Base-by-base conservation (phyloP, 2,113 vertebrate species). In the Chaetorhynchus papuensis region DNA sequence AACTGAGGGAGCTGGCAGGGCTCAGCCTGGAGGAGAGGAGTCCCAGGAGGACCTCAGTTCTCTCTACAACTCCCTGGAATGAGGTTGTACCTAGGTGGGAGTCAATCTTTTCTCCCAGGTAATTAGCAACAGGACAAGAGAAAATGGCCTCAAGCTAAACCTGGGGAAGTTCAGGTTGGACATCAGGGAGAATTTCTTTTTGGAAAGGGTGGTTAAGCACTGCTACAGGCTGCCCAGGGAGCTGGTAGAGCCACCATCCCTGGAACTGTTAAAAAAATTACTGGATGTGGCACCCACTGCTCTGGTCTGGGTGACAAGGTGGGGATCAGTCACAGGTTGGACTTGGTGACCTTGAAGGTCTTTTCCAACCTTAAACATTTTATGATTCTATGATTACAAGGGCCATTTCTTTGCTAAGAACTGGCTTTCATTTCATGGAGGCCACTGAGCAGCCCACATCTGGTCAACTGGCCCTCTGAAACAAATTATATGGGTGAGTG, bases 181-280 rank as follows among this genome's bases (percentile, higher is more conserved):
- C 10, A 49, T 56, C 17, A 42, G 41, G 30, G 49, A 13, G 35
- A 56, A 24, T 49, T 83, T 49, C 2, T 10, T 5, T 21, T 33
- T 69, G 44, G 56, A 42, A 42, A 44, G 49, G 7, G 7, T 56
- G 30, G 15, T 27, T 4, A 42, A 27, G 22, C 15, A 33, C 13
- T 63, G 35, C 12, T 49, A 11, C 10, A 54, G 41, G 4, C 15
- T 70, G 41, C 8, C 49, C 12, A 11, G 35, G 27, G 44, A 41
- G 26, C 2, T 49, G 8, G 21, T 15, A n/a, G n/a, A 42, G n/a
- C 41, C 54, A 30, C 30, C 24, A 54, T 0, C 0, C 24, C 21
- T 61, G 24, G 10, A 63, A 27, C 2, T 20, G 63, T 20, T 37
- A 3, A 63, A 56, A 16, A 35, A 9, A 7, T 19, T 2, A 6